phyloP scores from a whole-genome alignment of 2,797 vertebrate species.

The Muscicapa comitata region DNA sequence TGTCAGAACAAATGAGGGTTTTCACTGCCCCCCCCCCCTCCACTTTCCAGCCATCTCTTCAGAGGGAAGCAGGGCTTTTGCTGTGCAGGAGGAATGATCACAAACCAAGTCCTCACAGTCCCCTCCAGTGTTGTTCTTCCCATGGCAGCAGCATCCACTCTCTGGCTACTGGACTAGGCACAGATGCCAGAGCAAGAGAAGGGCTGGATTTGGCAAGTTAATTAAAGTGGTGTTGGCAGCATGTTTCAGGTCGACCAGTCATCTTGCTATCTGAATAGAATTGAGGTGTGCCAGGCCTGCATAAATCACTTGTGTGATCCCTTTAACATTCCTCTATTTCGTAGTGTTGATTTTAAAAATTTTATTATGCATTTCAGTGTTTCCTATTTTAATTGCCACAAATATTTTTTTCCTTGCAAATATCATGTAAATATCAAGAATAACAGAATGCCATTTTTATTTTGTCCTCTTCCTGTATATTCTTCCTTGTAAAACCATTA shows the following conservation, averaged over 20 bases:
- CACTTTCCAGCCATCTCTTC: background rate
- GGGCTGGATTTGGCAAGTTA: background rate
- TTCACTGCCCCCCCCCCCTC: background rate
- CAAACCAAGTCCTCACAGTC: background rate
- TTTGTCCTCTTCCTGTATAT: background rate
- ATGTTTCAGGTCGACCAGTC: background rate
- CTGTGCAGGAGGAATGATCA: background rate
- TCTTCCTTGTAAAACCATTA: background rate
- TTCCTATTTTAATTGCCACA: background rate
- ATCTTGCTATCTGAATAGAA: background rate
- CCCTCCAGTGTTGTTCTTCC: rapidly evolving
- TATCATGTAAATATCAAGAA: background rate
- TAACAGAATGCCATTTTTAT: background rate
- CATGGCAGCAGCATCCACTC: background rate
- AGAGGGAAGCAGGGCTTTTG: background rate
- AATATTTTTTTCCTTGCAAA: background rate
- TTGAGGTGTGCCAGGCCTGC: background rate
- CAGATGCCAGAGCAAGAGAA: background rate
- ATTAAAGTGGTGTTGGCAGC: background rate
- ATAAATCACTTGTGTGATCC: background rate
- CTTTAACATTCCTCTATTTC: background rate
- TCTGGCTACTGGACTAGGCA: background rate
- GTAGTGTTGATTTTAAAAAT: background rate
- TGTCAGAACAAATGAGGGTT: background rate
- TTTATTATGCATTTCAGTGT: background rate